Conservation (phyloP, 2,888 invertebrate species). For the Pseudococcus viburni region DNA sequence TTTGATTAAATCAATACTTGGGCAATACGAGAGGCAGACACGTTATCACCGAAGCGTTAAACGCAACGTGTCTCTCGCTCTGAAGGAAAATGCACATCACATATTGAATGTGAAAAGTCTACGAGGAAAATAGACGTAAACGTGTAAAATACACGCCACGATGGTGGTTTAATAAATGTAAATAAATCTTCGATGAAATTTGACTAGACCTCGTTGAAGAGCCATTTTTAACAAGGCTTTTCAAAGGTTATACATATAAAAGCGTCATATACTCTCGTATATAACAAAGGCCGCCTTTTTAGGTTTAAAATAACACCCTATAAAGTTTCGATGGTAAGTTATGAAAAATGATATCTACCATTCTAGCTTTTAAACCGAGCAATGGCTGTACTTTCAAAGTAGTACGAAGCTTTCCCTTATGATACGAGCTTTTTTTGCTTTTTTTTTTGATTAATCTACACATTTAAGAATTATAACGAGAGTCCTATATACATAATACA, state of each 20-base stretch:
- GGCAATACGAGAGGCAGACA: slow-evolving; percentile 21
- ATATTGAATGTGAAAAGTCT: background rate
- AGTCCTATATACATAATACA: slow-evolving; percentile 48
- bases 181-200: slow-evolving; percentile 55
- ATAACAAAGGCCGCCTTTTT: slow-evolving; percentile 43
- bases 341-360: slow-evolving; percentile 57
- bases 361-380: slow-evolving; percentile 38
- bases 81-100: background rate
- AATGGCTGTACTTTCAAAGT: slow-evolving; percentile 45
- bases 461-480: slow-evolving; percentile 51
- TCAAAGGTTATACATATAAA: slow-evolving; percentile 46
- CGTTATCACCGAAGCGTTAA: slow-evolving; percentile 25
- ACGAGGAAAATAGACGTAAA: background rate
- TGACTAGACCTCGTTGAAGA: slow-evolving; percentile 53
- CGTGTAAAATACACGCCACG: slow-evolving; percentile 18
- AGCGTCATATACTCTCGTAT: slow-evolving; percentile 21
- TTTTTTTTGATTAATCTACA: slow-evolving; percentile 50
- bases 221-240: slow-evolving; percentile 55
- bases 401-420: slow-evolving; percentile 41
- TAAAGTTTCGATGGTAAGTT: slow-evolving; percentile 53
- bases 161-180: slow-evolving; percentile 42
- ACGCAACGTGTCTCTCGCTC: background rate
- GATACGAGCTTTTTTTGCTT: background rate
- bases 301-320: slow-evolving; percentile 49
- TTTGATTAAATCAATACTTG: slow-evolving; percentile 30